phyloP scores from a whole-genome alignment of 2,888 invertebrate genomes.

The Pyrrhopygopsis socrates region DNA sequence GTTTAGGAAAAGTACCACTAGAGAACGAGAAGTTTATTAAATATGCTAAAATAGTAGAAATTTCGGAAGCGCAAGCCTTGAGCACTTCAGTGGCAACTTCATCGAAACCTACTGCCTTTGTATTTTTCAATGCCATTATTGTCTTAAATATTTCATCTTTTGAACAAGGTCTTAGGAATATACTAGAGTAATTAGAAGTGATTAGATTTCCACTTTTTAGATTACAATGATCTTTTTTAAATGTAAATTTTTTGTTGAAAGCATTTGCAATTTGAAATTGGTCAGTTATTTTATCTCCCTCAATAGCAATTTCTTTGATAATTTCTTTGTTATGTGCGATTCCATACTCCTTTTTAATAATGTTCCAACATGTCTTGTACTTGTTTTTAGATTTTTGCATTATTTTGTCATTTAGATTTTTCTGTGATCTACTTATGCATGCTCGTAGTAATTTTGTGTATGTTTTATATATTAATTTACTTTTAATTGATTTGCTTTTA shows the following conservation, averaged over 20 bases:
- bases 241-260: background rate
- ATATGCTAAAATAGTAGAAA: background rate
- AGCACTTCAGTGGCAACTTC: background rate
- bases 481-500: no score
- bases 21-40: background rate
- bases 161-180: background rate
- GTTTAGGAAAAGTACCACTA: slow-evolving; percentile 35
- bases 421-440: no score
- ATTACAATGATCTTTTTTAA: background rate
- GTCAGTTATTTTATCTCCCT: background rate
- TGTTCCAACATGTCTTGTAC: no score
- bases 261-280: background rate
- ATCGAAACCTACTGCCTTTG: background rate
- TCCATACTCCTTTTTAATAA: background rate
- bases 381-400: no score
- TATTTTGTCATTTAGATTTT: no score
- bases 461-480: no score
- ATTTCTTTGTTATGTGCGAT: background rate
- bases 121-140: background rate
- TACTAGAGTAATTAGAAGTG: background rate
- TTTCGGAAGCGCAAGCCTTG: background rate
- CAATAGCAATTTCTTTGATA: background rate
- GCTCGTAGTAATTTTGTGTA: no score
- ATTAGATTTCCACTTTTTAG: background rate
- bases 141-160: background rate